These are phyloP conservation scores for Enteromius unitaeniatus DNA, from an alignment of 2,797 vertebrate genomes.

Conservation along the genomic window DNA sequence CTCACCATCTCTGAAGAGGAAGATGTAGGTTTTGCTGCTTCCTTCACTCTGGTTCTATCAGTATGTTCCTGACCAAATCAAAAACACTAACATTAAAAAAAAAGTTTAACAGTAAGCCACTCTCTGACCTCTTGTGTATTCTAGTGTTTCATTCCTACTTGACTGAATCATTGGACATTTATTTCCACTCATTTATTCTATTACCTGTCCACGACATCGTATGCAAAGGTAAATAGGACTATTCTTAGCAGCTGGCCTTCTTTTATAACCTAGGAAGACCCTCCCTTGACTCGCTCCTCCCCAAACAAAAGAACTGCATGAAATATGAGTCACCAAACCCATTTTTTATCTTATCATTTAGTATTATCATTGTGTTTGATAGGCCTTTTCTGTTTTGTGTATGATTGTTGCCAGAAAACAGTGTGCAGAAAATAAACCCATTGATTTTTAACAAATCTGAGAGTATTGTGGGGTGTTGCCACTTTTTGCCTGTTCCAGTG, in stretches of 20 bases:
- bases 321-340: slow-evolving; percentile 66
- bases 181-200: slow-evolving; percentile 19
- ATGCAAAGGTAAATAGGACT: slow-evolving; percentile 60
- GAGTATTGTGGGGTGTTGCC: background rate
- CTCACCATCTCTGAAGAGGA: slow-evolving; percentile 76
- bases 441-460: background rate
- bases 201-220: slow-evolving; percentile 35
- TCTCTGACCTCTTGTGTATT: background rate
- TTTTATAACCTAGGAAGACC: slow-evolving; percentile 72
- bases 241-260: slow-evolving; percentile 70
- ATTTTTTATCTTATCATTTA: slow-evolving; percentile 35
- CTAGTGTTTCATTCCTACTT: background rate
- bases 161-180: background rate
- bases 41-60: slow-evolving; percentile 64
- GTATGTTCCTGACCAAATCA: slow-evolving; percentile 69
- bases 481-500: background rate
- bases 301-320: slow-evolving; percentile 43
- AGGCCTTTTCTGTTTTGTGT: slow-evolving; percentile 2
- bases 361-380: slow-evolving; percentile 3
- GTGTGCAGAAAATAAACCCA: background rate
- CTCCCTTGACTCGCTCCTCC: slow-evolving; percentile 64
- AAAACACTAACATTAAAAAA: background rate
- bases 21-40: slow-evolving; percentile 59
- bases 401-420: background rate
- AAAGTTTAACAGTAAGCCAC: background rate